These are phyloP conservation scores for Catamblyrhynchus diadema DNA, from an alignment of 2,797 vertebrate genomes.

Conservation along the genomic window DNA sequence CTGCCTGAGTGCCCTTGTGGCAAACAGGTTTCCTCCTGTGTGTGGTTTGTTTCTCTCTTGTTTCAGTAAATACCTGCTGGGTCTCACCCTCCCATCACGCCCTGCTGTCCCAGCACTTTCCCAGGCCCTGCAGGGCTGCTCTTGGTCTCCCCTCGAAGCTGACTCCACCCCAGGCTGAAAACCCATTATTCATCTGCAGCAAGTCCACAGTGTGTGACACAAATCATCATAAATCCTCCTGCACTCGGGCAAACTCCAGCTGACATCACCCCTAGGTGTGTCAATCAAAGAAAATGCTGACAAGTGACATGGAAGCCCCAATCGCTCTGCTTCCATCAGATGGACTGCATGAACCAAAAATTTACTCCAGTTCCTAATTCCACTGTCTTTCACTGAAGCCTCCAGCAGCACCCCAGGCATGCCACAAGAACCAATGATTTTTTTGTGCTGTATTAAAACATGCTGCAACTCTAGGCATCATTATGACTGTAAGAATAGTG, in stretches of 20 bases:
- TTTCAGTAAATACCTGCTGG: neutral
- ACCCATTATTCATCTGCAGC: neutral
- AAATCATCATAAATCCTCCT: neutral
- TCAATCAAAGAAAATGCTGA: neutral
- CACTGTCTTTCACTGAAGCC: neutral
- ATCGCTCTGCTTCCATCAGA: neutral
- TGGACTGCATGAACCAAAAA: neutral
- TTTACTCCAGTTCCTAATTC: neutral
- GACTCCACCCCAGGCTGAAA: neutral
- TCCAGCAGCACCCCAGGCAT: neutral
- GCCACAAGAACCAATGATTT: neutral
- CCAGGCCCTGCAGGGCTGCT: neutral
- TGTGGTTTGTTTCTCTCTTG: neutral
- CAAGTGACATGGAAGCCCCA: neutral
- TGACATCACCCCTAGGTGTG: neutral
- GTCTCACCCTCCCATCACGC: accelerated
- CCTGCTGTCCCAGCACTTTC: neutral
- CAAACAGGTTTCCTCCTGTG: neutral
- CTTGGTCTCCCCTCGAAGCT: neutral
- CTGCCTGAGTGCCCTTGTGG: neutral
- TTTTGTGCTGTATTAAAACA: neutral
- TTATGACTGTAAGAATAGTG: neutral
- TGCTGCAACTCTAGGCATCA: neutral
- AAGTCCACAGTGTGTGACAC: neutral
- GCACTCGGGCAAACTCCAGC: neutral